Evolutionary conservation across 2,888 invertebrate genomes (phyloP), one percentile per base, ranked within the genome.

Genomic region (Rhodophaea formosa): DNA sequence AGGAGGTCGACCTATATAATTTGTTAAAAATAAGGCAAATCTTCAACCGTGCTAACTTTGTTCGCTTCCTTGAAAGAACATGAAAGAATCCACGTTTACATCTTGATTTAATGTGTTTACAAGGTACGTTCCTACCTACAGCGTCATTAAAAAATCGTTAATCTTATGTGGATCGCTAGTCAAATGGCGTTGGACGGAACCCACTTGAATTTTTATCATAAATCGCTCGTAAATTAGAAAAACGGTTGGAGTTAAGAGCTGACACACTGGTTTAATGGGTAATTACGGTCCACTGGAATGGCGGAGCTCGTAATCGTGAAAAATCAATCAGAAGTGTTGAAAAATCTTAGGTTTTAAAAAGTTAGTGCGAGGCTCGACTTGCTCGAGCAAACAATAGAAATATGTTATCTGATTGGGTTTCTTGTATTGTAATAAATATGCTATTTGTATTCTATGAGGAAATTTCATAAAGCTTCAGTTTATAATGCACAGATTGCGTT

Each of bases 91-190:
- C 8, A 7, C 45, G 45, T 55, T 57, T 56, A 58, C 56, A 62
- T 57, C 53, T 59, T 59, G 58, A 53, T 43, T 65, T 63, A 62
- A 69, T 66, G 60, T 58, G 62, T 64, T 61, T 54, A 65, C 65
- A 64, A 62, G 62, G 64, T 57, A 62, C 56, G 61, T 61, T 63
- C 67, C 65, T 58, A 51, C 39, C 54, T 59, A 43, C 49, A 53
- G 53, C 55, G 57, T 59, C 56, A 62, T 61, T 65, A 69, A 68
- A 65, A 65, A 57, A 58, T 63, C 68, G 65, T 72, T 70, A 75
- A 72, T 43, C 69, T 68, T 64, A 69, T 62, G 62, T 56, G 64
- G 56, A 59, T 54, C 58, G 59, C 55, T 63, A 59, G 68, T 62
- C 64, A 66, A 66, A 62, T 61, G 49, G 58, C 59, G 57, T 59